A percentile compares a stretch with the other conserved stretches of the same genome.
phyloP scores from a whole-genome alignment of 53 echinoderm and acorn worm species.

The Luidia sarsii region DNA sequence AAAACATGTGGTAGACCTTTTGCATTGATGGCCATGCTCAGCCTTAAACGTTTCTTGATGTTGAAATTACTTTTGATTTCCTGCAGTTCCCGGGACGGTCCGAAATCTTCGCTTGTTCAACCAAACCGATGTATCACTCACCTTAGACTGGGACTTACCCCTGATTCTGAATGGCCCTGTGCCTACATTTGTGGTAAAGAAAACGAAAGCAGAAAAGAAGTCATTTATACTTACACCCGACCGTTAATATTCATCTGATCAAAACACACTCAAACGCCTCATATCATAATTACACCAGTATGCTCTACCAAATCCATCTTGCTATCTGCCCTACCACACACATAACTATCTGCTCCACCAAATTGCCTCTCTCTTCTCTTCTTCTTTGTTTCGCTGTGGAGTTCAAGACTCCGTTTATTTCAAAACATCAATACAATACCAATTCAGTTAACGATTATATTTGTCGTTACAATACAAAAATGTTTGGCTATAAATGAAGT shows the following conservation, averaged over 20 bases:
- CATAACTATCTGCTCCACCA: neutral
- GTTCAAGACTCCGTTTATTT: neutral
- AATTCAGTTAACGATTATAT: neutral
- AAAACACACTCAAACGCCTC: neutral
- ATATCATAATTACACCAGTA: neutral
- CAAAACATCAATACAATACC: neutral
- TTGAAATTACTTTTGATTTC: neutral
- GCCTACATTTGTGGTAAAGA: neutral
- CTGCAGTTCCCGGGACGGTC: neutral
- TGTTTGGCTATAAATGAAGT: slow-evolving; percentile 3
- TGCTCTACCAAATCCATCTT: neutral
- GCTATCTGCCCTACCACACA: neutral
- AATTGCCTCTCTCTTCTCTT: neutral
- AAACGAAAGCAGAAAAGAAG: neutral
- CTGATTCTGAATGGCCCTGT: neutral
- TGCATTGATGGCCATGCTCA: too few species aligned
- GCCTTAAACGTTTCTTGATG: too few species aligned
- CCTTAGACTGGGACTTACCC: slow-evolving; percentile 1
- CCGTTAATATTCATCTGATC: neutral
- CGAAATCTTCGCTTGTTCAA: neutral
- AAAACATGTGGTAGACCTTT: too few species aligned
- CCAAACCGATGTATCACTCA: neutral
- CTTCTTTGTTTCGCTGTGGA: neutral
- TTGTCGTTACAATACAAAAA: too few species aligned
- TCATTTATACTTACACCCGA: neutral